Conservation (phyloP, 1,140 invertebrate genomes). For the Leptoteleia sp. region DNA sequence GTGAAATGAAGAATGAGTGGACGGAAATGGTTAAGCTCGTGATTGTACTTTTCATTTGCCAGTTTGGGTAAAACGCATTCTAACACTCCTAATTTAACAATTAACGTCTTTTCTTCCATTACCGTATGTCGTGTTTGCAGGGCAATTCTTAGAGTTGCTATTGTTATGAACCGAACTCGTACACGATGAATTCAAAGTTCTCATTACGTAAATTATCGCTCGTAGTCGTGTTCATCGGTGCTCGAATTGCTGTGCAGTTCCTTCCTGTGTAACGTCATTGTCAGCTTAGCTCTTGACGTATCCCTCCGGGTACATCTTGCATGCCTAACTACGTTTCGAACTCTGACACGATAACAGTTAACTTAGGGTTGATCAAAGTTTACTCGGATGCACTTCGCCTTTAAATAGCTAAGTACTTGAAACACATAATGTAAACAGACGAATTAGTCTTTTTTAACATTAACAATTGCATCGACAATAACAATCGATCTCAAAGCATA, state of each 20-base stretch:
- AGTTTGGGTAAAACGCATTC: too few relatives aligned
- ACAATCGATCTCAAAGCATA: too few relatives aligned
- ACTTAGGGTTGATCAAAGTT: conserved; percentile 60
- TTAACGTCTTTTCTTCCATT: conserved; percentile 28
- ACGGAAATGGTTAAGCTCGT: not conserved
- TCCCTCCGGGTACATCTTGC: conserved; percentile 58
- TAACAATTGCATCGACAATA: too few relatives aligned
- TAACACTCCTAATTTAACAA: conserved; percentile 43
- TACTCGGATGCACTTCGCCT: conserved; percentile 47
- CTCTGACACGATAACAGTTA: conserved; percentile 63
- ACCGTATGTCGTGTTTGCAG: conserved; percentile 33
- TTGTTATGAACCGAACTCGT: conserved; percentile 39
- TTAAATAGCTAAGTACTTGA: conserved; percentile 36
- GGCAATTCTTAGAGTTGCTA: conserved; percentile 25
- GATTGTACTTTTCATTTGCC: not conserved
- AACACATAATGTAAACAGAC: conserved; percentile 11
- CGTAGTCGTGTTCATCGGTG: conserved; percentile 55
- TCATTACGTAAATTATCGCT: conserved; percentile 64
- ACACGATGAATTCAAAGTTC: conserved; percentile 44
- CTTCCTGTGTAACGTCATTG: conserved; percentile 62
- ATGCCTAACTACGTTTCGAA: conserved; percentile 62
- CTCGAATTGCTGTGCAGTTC: conserved; percentile 56
- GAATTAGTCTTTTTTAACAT: not conserved
- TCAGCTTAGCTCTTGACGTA: conserved; percentile 64
- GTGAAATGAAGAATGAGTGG: conserved; percentile 11